These are phyloP conservation scores for Boloria selene DNA, from an alignment of 2,888 invertebrate species.

Conservation along the genomic window DNA sequence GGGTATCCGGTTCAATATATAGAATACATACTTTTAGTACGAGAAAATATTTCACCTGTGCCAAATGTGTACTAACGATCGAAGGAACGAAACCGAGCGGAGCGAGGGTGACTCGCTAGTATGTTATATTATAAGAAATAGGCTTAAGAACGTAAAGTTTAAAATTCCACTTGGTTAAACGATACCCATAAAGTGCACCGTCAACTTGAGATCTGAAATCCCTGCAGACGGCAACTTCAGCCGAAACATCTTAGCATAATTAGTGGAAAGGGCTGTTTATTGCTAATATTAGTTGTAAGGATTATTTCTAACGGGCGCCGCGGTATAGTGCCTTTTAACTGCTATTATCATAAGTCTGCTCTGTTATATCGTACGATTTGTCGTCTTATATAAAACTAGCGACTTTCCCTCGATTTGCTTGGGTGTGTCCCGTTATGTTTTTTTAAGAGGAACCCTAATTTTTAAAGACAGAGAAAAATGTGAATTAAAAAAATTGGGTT, in stretches of 20 bases:
- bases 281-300: conserved; percentile 80
- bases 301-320: conserved; percentile 65
- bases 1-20: no score
- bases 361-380: conserved; percentile 28
- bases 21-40: no score
- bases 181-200: conserved; percentile 38
- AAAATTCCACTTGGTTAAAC: conserved; percentile 13
- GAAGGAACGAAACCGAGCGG: no score
- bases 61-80: no score
- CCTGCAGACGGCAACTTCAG: conserved; percentile 63
- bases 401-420: no score
- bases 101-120: neutral
- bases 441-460: no score
- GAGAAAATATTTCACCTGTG: no score
- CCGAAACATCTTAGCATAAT: conserved; percentile 78
- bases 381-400: conserved; percentile 6
- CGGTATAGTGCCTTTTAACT: conserved; percentile 53
- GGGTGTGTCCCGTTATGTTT: no score
- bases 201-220: conserved; percentile 59
- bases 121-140: conserved; percentile 6
- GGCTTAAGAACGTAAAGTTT: conserved; percentile 1
- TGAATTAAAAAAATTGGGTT: no score
- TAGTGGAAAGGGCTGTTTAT: conserved; percentile 76
- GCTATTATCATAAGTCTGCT: conserved; percentile 64
- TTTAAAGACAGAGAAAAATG: no score